Evolutionary conservation across 2,888 invertebrate species (phyloP).

Genomic region (Teinopalpus imperialis): DNA sequence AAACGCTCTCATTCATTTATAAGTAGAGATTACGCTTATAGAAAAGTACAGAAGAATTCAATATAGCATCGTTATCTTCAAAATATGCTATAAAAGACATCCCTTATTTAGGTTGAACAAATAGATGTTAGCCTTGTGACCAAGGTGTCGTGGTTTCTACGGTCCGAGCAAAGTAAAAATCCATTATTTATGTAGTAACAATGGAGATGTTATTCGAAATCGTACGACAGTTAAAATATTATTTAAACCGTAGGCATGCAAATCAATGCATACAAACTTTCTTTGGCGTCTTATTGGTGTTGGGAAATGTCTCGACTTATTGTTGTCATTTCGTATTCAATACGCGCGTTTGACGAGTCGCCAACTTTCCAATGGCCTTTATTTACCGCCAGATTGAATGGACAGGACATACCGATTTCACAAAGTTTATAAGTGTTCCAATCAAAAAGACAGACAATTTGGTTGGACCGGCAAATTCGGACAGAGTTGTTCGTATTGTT

Average conservation of each 20-base stretch:
- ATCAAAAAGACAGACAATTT: constrained; percentile 23
- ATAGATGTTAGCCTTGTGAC: constrained; percentile 24
- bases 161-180: too few relatives aligned
- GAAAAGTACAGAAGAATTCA: too few relatives aligned
- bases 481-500: too few relatives aligned
- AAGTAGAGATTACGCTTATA: too few relatives aligned
- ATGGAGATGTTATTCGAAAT: constrained; percentile 40
- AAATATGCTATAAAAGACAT: too few relatives aligned
- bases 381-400: constrained; percentile 40
- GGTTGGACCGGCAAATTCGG: neutral
- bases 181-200: too few relatives aligned
- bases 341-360: constrained; percentile 42
- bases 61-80: too few relatives aligned
- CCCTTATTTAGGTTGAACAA: constrained; percentile 53
- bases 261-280: constrained; percentile 52
- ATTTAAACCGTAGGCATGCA: constrained; percentile 19
- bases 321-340: constrained; percentile 75
- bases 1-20: too few relatives aligned
- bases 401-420: constrained; percentile 52
- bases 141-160: constrained; percentile 63
- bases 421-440: constrained; percentile 41
- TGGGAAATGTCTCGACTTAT: constrained; percentile 71
- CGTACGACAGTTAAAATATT: constrained; percentile 38
- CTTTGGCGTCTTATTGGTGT: constrained; percentile 61
- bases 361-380: constrained; percentile 75